A percentile compares a stretch with the other conserved stretches of the same genome.
phyloP scores from a whole-genome alignment of 2,113 vertebrate species.

The Propithecus coquereli region DNA sequence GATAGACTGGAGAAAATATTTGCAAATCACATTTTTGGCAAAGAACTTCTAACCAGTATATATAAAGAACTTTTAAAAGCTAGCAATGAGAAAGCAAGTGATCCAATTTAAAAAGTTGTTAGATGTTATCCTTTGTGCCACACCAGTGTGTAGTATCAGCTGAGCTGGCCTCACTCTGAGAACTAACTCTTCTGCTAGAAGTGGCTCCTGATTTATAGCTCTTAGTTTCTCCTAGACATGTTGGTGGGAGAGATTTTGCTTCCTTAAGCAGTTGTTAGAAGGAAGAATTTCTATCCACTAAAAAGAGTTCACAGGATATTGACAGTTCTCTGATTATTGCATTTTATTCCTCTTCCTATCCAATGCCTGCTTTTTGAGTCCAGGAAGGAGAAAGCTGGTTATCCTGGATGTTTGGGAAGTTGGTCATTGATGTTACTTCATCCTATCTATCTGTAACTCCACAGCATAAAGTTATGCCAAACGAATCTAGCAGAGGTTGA shows the following conservation, averaged over 20 bases:
- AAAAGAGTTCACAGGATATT: conserved; percentile 34
- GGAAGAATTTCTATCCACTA: not conserved
- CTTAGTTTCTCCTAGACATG: not conserved
- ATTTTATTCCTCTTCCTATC: conserved; percentile 38
- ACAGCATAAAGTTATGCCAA: conserved; percentile 94
- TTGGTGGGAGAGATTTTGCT: conserved; percentile 3
- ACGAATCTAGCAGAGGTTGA: conserved; percentile 89
- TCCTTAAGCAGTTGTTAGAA: conserved; percentile 32
- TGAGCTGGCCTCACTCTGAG: conserved; percentile 46
- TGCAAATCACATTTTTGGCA: not conserved
- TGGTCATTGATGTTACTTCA: conserved; percentile 93
- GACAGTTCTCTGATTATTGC: not conserved
- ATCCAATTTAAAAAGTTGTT: not conserved
- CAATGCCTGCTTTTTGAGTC: conserved; percentile 82
- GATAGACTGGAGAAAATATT: not conserved
- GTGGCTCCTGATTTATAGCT: not conserved
- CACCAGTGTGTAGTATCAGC: conserved; percentile 72
- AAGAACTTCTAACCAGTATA: not conserved
- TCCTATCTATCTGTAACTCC: conserved; percentile 94
- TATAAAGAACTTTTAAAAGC: not conserved
- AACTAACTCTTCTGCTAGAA: not conserved
- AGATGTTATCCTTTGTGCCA: conserved; percentile 87
- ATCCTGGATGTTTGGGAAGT: conserved; percentile 92
- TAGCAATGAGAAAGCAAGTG: not conserved
- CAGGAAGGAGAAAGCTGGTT: conserved; percentile 89